Conservation (phyloP, 2,888 invertebrate species). For the Pammene aurita region DNA sequence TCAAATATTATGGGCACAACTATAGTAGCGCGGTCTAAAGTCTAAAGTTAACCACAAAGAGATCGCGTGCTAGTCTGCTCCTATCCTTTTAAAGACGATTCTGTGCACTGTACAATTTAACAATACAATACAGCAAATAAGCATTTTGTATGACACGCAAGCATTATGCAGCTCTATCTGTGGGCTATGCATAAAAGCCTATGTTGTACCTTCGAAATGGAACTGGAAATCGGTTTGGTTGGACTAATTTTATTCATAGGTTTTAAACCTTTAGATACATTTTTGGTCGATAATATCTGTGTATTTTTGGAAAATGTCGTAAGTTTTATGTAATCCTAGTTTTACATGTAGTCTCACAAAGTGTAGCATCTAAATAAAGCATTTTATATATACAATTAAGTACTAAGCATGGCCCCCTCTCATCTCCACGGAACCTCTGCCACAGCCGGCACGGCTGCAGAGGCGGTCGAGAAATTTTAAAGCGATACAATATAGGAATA, state of each 20-base stretch:
- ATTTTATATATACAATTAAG: no score
- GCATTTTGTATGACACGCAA: slow-evolving; percentile 67
- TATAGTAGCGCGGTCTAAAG: neutral
- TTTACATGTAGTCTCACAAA: no score
- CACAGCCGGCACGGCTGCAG: no score
- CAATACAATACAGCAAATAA: slow-evolving; percentile 67
- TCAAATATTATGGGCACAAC: no score
- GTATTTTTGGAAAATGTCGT: no score
- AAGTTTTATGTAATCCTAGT: no score
- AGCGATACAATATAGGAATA: no score
- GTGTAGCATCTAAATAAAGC: no score
- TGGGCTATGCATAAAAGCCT: slow-evolving; percentile 42
- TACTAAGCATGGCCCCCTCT: no score
- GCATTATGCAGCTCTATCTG: slow-evolving; percentile 54
- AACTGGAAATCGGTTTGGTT: slow-evolving; percentile 17
- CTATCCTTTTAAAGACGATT: slow-evolving; percentile 42
- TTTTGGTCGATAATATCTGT: neutral
- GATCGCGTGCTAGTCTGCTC: slow-evolving; percentile 10
- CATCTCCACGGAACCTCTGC: no score
- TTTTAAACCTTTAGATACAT: neutral
- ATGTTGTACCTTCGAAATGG: slow-evolving; percentile 28
- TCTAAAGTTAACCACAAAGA: neutral
- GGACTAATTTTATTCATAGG: slow-evolving; percentile 9
- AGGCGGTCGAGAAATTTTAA: no score
- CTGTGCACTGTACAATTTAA: slow-evolving; percentile 56